Percentiles rank a stretch among this genome's conserved stretches.
Conservation (phyloP, 2,888 invertebrate genomes). For the Amphimallon solstitiale region DNA sequence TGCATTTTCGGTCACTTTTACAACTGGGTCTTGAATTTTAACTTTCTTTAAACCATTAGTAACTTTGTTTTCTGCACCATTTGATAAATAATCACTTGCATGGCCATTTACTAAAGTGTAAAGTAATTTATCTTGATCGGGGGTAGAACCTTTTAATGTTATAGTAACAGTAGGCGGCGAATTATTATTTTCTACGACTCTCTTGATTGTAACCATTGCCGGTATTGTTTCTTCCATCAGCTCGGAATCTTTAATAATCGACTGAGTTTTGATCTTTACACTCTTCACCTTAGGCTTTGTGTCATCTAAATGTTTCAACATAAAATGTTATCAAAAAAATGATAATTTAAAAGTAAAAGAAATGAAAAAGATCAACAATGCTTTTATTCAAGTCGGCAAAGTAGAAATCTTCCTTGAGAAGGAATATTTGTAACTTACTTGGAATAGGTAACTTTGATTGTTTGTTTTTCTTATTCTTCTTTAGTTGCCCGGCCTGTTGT, state of each 20-base stretch:
- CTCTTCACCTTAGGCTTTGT: conserved; percentile 37
- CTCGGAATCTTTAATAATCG: conserved; percentile 29
- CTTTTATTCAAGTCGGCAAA: too few relatives aligned
- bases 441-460: neutral
- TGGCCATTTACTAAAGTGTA: conserved; percentile 76
- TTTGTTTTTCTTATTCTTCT: conserved; percentile 44
- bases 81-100: conserved; percentile 51
- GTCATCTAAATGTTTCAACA: conserved; percentile 16
- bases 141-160: conserved; percentile 77
- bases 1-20: conserved; percentile 35
- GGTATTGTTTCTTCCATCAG: conserved; percentile 60
- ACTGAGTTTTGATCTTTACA: conserved; percentile 24
- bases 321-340: neutral
- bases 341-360: neutral
- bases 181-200: conserved; percentile 73
- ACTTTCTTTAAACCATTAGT: conserved; percentile 39
- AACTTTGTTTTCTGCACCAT: conserved; percentile 37
- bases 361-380: too few relatives aligned
- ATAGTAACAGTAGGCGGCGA: conserved; percentile 80
- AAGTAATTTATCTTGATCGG: conserved; percentile 77
- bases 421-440: neutral
- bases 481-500: conserved; percentile 42
- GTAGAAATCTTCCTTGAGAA: too few relatives aligned
- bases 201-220: conserved; percentile 76
- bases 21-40: conserved; percentile 26